Base-by-base conservation (phyloP, 2,888 invertebrate species). In the Vanessa cardui region DNA sequence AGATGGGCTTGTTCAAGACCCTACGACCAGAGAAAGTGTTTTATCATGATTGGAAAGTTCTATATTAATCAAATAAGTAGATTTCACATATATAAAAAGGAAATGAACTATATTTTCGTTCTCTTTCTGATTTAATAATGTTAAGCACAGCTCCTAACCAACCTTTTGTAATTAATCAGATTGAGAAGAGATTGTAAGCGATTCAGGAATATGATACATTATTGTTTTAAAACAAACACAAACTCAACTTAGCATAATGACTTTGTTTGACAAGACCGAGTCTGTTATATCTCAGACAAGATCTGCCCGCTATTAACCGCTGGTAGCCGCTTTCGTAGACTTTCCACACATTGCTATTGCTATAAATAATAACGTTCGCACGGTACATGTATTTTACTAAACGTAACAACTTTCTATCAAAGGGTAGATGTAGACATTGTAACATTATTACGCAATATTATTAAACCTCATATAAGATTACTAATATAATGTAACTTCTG, bases 341-440 rank as follows among this genome's bases (percentile, higher is more conserved):
- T 88, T 86, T 87, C 87, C 80, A 83, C 77, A 69, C 72, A 73
- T 73, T 33, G 56, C 56, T 56, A 66, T 72, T 33, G 71, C 83
- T 83, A 86, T 87, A 85, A 86, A 88, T 87, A 86, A 87, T 86
- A 84, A 82, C 81, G 80, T 86, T 84, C 85, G 80, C 85, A 87
- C 84, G 83, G 78, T 68, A 73, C 72, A 69, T 69, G 78, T 83
- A 85, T 87, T 84, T 82, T 31, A 54, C 52, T 54, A 83, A 80
- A 80, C 78, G 79, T 81, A 81, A 80, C 82, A 79, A 75, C 87
- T 87, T 85, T 86, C 87, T 79, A 74, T 68, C 70, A 70, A 33
- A 71, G 71, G 66, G 7, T 45, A 20, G 16, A 18, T 18, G 18
- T 64, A 66, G 9, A 21, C 60, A 16, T 6, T 26, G 31, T 16